A percentile compares a stretch with the other conserved stretches of the same genome.
phyloP scores from a whole-genome alignment of 2,888 invertebrate genomes.

The Drosophila helvetica region DNA sequence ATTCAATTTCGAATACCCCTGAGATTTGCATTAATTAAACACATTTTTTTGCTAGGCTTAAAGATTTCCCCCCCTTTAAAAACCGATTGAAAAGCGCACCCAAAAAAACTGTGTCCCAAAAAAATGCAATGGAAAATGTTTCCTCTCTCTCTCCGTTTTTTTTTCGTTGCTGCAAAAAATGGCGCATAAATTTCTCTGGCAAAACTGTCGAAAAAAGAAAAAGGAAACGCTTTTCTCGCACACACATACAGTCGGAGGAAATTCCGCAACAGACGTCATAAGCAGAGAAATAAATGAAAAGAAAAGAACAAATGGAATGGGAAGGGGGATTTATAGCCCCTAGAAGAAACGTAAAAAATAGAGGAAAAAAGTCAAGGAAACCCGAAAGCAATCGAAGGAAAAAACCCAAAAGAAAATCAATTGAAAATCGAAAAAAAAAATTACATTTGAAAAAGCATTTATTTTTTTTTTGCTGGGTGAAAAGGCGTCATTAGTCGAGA shows the following conservation, averaged over 20 bases:
- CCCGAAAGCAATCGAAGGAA: slow-evolving; percentile 1
- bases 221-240: slow-evolving; percentile 6
- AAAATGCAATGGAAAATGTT: slow-evolving; percentile 6
- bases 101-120: background rate
- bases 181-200: slow-evolving; percentile 55
- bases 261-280: slow-evolving; percentile 32
- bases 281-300: slow-evolving; percentile 8
- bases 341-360: background rate
- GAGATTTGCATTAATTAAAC: background rate
- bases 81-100: background rate
- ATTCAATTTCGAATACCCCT: background rate
- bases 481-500: slow-evolving; percentile 12
- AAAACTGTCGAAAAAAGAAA: slow-evolving; percentile 43
- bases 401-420: background rate
- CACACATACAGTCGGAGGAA: slow-evolving; percentile 3
- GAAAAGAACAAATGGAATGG: slow-evolving; percentile 12
- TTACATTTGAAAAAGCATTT: background rate
- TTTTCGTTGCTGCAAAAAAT: slow-evolving; percentile 36
- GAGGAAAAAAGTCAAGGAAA: slow-evolving; percentile 5
- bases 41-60: background rate
- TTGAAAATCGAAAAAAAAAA: slow-evolving; percentile 1
- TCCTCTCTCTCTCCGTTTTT: background rate
- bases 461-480: background rate
- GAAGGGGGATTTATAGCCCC: slow-evolving; percentile 27
- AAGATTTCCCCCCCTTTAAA: background rate